Evolutionary conservation across 2,113 vertebrate species (phyloP).

Genomic region (Anhinga rufa): DNA sequence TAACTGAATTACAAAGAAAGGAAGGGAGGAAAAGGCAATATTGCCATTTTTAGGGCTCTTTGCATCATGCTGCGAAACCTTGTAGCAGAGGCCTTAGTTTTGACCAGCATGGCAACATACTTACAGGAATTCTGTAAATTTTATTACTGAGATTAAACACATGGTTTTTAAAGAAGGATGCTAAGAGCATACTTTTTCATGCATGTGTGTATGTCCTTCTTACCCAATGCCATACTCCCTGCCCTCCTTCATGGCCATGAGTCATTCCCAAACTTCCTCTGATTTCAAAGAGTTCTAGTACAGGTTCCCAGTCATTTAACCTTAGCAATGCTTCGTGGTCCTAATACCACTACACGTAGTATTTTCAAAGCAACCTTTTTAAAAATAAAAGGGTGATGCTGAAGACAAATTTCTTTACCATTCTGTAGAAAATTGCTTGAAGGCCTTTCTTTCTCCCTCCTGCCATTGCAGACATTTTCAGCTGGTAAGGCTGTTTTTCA

Average conservation of each 20-base stretch:
- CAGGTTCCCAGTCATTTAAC: not conserved
- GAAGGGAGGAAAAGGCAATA: not conserved
- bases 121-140: not conserved
- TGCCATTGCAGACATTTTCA: not conserved
- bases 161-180: not conserved
- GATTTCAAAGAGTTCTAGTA: not conserved
- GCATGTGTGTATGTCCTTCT: not conserved
- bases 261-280: not conserved
- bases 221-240: not conserved
- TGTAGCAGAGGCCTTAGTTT: not conserved
- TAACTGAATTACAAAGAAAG: not conserved
- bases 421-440: not conserved
- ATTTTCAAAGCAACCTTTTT: not conserved
- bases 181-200: not conserved
- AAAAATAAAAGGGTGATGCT: not conserved
- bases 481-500: not conserved
- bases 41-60: not conserved
- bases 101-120: not conserved
- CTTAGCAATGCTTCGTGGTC: not conserved
- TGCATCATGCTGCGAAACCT: not conserved
- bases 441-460: not conserved
- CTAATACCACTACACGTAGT: accelerated
- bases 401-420: not conserved
- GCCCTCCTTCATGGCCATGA: not conserved
- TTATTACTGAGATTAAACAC: not conserved